These are phyloP conservation scores for Staurois parvus DNA, from an alignment of 2,797 vertebrate genomes.

Conservation along the genomic window DNA sequence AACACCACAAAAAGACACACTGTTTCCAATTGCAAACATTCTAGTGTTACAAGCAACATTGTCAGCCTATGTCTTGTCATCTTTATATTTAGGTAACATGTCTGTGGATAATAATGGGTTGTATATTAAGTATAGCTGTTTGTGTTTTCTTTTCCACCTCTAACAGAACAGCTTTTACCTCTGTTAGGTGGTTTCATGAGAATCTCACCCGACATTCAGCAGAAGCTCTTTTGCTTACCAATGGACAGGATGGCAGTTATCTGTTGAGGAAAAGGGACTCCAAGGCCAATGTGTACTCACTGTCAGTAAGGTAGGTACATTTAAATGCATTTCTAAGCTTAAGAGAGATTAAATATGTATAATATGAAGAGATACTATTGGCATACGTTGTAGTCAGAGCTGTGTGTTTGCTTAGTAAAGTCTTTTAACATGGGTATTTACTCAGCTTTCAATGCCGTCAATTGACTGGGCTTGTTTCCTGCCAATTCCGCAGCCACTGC, in stretches of 20 bases:
- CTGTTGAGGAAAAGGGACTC: constrained; percentile 90
- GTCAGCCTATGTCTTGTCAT: neutral
- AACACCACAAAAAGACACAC: neutral
- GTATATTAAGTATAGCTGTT: neutral
- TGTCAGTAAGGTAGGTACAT: constrained; percentile 88
- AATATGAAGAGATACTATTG: no score
- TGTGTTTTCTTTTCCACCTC: neutral
- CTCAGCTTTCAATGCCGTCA: neutral
- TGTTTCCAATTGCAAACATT: neutral
- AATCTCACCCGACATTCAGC: constrained; percentile 89
- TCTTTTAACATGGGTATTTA: neutral
- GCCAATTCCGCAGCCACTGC: neutral
- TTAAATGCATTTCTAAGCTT: neutral
- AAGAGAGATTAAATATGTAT: neutral
- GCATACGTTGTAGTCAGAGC: no score
- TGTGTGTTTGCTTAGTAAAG: no score
- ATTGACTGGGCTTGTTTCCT: neutral
- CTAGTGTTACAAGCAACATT: neutral
- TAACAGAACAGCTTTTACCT: neutral
- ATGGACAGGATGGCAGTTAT: constrained; percentile 91
- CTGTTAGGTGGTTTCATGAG: constrained; percentile 89
- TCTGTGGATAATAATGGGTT: neutral
- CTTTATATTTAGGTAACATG: neutral
- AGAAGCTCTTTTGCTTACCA: constrained; percentile 92
- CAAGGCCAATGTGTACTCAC: constrained; percentile 80